Percentiles rank a stretch among this genome's conserved stretches.
Evolutionary conservation across 2,888 invertebrate genomes (phyloP).

Genomic region (Dyspetes luteomarginatus): DNA sequence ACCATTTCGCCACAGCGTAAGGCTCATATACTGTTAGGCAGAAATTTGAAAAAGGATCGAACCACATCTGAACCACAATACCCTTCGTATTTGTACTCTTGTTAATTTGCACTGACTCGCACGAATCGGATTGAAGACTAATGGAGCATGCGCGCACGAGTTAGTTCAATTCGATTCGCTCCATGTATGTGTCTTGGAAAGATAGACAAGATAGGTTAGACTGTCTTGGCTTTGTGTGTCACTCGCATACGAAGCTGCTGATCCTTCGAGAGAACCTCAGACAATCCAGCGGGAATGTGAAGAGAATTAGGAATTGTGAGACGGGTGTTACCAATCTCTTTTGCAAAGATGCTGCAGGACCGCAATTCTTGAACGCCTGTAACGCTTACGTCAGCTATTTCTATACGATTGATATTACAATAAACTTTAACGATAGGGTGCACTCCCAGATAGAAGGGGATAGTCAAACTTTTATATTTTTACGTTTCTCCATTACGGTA

Average conservation of each 20-base stretch:
- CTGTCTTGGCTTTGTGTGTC: too few species aligned
- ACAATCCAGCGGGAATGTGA: conserved; percentile 6
- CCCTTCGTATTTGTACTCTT: conserved; percentile 9
- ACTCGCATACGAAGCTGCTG: too few species aligned
- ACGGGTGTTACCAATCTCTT: conserved; percentile 34
- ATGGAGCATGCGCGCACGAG: not conserved
- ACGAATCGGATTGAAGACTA: conserved; percentile 36
- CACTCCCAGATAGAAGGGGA: not conserved
- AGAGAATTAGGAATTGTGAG: conserved; percentile 31
- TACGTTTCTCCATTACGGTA: conserved; percentile 9
- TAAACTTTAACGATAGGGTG: conserved; percentile 56
- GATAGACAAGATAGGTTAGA: not conserved
- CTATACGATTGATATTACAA: conserved; percentile 38
- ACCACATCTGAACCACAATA: conserved; percentile 48
- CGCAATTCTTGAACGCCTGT: conserved; percentile 52
- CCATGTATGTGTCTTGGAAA: not conserved
- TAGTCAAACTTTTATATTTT: conserved; percentile 59
- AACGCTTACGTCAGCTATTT: conserved; percentile 16
- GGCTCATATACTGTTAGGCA: too few species aligned
- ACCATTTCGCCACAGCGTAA: too few species aligned
- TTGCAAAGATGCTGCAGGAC: not conserved
- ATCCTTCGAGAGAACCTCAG: conserved; percentile 24
- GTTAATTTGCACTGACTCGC: conserved; percentile 58
- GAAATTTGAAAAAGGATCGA: too few species aligned
- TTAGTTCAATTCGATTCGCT: not conserved